Evolutionary conservation across 2,113 vertebrate genomes (phyloP).

Genomic region (Taxidea taxus): DNA sequence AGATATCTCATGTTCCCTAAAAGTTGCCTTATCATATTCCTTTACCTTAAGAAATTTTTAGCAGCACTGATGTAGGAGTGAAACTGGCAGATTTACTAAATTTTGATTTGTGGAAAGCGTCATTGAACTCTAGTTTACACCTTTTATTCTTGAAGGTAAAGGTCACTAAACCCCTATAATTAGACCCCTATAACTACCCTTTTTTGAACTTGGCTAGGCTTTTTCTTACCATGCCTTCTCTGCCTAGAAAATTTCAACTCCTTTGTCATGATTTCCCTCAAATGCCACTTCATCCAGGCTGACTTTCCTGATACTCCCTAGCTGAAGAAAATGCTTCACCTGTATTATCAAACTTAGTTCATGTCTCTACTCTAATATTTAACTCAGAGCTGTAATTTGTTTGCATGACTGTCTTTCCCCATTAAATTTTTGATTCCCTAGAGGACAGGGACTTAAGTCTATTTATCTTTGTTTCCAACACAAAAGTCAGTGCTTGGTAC

Average conservation of each 20-base stretch:
- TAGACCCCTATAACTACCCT: background rate
- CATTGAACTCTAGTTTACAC: background rate
- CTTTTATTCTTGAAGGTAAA: background rate
- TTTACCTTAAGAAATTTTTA: background rate
- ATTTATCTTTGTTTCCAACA: conserved; percentile 12
- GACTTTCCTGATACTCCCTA: background rate
- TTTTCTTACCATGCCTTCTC: background rate
- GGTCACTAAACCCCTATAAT: background rate
- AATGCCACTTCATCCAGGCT: background rate
- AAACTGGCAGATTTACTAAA: background rate
- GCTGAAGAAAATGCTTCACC: background rate
- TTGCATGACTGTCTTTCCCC: background rate
- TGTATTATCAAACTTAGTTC: background rate
- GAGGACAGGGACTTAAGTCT: background rate
- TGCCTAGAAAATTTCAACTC: background rate
- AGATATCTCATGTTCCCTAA: background rate
- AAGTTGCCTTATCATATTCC: background rate
- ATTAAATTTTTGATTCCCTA: background rate
- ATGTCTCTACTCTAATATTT: background rate
- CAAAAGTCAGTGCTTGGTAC: background rate
- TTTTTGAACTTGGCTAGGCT: background rate
- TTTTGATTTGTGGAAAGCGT: conserved; percentile 15
- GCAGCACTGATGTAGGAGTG: background rate
- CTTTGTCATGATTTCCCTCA: background rate
- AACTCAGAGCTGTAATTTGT: background rate